These are phyloP conservation scores for Itoplectis maculator DNA, from an alignment of 2,888 invertebrate species.

Conservation along the genomic window DNA sequence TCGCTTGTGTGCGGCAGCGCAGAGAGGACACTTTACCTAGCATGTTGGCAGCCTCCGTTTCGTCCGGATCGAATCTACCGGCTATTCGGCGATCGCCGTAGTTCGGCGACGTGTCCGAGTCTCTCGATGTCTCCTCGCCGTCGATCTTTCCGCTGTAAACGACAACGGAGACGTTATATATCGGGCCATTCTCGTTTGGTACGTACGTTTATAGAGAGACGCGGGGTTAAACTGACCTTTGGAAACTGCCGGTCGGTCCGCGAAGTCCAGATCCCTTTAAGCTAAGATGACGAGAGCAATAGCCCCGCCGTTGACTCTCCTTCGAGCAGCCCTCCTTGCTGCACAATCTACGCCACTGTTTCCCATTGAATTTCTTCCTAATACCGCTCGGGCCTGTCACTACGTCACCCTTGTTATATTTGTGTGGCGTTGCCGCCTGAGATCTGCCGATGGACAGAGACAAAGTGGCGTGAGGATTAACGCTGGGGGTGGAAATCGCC, in stretches of 20 bases:
- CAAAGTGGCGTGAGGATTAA: not conserved
- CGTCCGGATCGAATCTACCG: constrained; percentile 95
- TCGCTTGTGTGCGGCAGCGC: not conserved
- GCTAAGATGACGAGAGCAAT: constrained; percentile 98
- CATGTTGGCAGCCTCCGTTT: constrained; percentile 98
- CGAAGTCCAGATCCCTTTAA: constrained; percentile 89
- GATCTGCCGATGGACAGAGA: constrained; percentile 85
- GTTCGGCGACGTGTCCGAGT: constrained; percentile 95
- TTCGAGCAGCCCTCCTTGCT: constrained; percentile 97
- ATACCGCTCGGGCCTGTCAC: constrained; percentile 97
- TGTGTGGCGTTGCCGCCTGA: constrained; percentile 97
- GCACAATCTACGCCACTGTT: constrained; percentile 99
- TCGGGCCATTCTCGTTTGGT: not conserved
- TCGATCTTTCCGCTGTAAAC: constrained; percentile 86
- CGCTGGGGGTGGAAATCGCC: not conserved
- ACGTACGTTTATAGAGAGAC: not conserved
- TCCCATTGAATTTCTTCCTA: constrained; percentile 99
- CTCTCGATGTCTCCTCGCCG: constrained; percentile 95
- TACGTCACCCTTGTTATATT: constrained; percentile 99
- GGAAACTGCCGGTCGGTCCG: constrained; percentile 80
- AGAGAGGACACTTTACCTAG: constrained; percentile 87
- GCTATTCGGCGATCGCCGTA: constrained; percentile 90
- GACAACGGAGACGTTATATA: not conserved
- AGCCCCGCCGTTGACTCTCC: constrained; percentile 98
- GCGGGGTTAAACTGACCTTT: constrained; percentile 76